These are phyloP conservation scores for Sphaerophoria taeniata DNA, from an alignment of 2,888 invertebrate genomes.

Conservation along the genomic window DNA sequence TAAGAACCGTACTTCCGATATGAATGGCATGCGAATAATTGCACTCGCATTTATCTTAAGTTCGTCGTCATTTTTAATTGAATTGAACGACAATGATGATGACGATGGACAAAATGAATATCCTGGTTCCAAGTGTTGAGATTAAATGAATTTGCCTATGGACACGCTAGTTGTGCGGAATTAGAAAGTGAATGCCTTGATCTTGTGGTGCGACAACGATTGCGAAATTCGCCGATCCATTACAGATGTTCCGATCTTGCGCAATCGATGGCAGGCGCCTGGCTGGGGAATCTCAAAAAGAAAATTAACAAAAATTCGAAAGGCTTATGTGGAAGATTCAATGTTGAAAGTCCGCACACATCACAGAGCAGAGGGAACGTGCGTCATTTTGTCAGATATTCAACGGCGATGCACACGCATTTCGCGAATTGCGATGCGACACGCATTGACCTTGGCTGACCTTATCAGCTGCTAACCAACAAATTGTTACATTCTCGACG, in stretches of 20 bases:
- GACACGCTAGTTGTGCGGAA: conserved; percentile 20
- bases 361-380: conserved; percentile 38
- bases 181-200: conserved; percentile 68
- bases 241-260: conserved; percentile 41
- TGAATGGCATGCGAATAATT: conserved; percentile 43
- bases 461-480: conserved; percentile 57
- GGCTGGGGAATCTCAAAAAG: conserved; percentile 32
- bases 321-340: conserved; percentile 17
- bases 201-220: conserved; percentile 51
- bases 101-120: background rate
- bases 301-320: conserved; percentile 36
- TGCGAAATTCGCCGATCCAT: conserved; percentile 9
- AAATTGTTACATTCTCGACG: conserved; percentile 47
- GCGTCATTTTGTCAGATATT: conserved; percentile 42
- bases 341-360: conserved; percentile 44
- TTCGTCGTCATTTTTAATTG: conserved; percentile 1
- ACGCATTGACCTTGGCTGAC: conserved; percentile 61
- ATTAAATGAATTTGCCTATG: conserved; percentile 26
- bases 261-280: conserved; percentile 15
- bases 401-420: conserved; percentile 32
- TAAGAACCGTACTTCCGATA: conserved; percentile 55
- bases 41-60: conserved; percentile 19
- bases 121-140: conserved; percentile 4
- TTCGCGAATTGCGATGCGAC: conserved; percentile 25
- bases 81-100: background rate